These are phyloP conservation scores for Cryptosula pallasiana DNA, from an alignment of 2,888 invertebrate species.

Conservation along the genomic window DNA sequence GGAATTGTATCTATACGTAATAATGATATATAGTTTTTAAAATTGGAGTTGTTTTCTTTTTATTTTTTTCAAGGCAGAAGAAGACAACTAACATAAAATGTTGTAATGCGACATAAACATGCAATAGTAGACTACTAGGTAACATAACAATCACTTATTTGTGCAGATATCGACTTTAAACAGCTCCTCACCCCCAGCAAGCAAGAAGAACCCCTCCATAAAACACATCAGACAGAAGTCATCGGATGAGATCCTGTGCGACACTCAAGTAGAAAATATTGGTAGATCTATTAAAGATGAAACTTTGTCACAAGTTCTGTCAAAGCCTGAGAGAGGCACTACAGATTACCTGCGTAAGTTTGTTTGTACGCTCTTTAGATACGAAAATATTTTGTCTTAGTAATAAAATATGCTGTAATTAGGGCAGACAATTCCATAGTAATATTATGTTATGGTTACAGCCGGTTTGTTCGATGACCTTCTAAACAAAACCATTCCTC, in stretches of 20 bases:
- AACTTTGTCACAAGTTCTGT: not conserved
- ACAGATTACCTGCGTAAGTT: conserved; percentile 34
- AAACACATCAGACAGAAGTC: conserved; percentile 43
- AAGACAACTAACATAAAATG: too few relatives aligned
- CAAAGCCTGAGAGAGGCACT: conserved; percentile 30
- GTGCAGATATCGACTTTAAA: conserved; percentile 7
- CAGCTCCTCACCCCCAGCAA: not conserved
- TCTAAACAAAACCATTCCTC: not conserved
- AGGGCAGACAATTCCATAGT: conserved; percentile 53
- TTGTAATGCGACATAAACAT: too few relatives aligned
- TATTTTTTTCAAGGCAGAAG: too few relatives aligned
- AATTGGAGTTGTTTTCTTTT: too few relatives aligned
- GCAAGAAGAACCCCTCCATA: conserved; percentile 26
- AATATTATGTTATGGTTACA: too few relatives aligned
- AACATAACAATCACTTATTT: not conserved
- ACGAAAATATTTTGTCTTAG: conserved; percentile 26
- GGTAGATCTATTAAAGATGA: conserved; percentile 54
- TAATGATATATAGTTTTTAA: too few relatives aligned
- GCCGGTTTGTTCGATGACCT: conserved; percentile 22
- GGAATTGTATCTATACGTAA: too few relatives aligned
- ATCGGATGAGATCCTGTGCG: conserved; percentile 73
- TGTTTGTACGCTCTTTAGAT: not conserved
- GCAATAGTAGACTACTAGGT: too few relatives aligned
- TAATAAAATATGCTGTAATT: conserved; percentile 74
- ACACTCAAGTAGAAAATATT: conserved; percentile 60